Percentiles rank a stretch among this genome's conserved stretches.
Conservation (phyloP, 2,888 invertebrate genomes). For the Resseliella maxima region DNA sequence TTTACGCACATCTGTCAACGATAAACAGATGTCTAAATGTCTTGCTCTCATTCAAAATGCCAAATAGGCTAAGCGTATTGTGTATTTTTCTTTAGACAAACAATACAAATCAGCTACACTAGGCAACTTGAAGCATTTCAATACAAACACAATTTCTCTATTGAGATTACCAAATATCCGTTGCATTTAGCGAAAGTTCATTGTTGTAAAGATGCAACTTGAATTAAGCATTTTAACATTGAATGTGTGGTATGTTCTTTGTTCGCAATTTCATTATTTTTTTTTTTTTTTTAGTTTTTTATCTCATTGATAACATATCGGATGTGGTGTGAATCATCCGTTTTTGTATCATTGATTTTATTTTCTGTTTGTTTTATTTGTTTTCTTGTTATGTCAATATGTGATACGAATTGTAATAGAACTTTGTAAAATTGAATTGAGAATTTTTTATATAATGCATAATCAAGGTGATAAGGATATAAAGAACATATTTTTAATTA, state of each 20-base stretch:
- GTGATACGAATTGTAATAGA: no score
- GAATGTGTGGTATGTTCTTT: conserved; percentile 72
- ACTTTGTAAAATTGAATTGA: no score
- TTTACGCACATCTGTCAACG: neutral
- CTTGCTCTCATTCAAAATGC: neutral
- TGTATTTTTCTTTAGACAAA: neutral
- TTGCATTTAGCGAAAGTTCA: conserved; percentile 1
- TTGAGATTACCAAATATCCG: neutral
- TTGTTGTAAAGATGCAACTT: conserved; percentile 64
- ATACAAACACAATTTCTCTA: neutral
- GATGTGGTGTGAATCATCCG: no score
- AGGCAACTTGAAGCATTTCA: neutral
- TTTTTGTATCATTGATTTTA: no score
- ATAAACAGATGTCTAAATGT: neutral
- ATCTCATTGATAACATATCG: neutral
- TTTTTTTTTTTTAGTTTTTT: neutral
- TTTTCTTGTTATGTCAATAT: no score
- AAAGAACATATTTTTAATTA: no score
- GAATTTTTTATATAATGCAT: no score
- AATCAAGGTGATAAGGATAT: no score
- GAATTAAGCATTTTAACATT: conserved; percentile 72
- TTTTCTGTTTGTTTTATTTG: no score
- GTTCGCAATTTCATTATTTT: no score
- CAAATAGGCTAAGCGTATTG: neutral
- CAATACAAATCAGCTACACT: neutral